Conservation (phyloP, 2,797 vertebrate genomes). For the Onychomys leucogaster region DNA sequence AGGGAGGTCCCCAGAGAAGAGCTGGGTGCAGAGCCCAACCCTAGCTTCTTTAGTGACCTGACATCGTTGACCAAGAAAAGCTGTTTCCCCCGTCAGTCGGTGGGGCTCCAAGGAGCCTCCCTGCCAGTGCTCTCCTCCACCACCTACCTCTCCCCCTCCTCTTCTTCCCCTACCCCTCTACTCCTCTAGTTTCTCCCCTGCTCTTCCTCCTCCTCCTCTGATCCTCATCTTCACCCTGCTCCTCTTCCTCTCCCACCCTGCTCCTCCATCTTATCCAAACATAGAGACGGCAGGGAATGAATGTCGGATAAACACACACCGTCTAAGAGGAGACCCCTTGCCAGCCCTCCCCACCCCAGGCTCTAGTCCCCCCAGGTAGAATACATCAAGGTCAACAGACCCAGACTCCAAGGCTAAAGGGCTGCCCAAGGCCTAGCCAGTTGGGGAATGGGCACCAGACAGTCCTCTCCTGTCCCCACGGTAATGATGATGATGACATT, state of each 20-base stretch:
- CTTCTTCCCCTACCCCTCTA: background rate
- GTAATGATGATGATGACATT: background rate
- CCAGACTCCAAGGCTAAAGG: no score
- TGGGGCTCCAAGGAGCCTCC: background rate
- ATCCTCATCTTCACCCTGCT: background rate
- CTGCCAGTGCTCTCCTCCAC: background rate
- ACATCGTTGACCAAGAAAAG: background rate
- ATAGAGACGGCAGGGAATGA: background rate
- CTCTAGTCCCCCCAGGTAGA: background rate
- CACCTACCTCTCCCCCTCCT: no score
- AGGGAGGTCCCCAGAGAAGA: background rate
- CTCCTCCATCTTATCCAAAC: background rate
- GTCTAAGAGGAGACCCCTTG: background rate
- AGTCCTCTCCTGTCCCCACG: background rate
- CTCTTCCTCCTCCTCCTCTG: background rate
- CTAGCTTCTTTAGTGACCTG: background rate
- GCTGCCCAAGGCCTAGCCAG: background rate
- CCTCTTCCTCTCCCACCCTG: background rate
- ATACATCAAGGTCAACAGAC: background rate
- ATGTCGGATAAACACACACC: fast-evolving
- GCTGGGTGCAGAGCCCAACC: background rate
- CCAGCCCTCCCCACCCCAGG: no score
- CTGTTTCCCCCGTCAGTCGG: background rate
- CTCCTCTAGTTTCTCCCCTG: background rate
- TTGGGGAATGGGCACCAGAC: no score